Base-by-base conservation (phyloP, 2,797 vertebrate species). In the Mionectes olivaceus region DNA sequence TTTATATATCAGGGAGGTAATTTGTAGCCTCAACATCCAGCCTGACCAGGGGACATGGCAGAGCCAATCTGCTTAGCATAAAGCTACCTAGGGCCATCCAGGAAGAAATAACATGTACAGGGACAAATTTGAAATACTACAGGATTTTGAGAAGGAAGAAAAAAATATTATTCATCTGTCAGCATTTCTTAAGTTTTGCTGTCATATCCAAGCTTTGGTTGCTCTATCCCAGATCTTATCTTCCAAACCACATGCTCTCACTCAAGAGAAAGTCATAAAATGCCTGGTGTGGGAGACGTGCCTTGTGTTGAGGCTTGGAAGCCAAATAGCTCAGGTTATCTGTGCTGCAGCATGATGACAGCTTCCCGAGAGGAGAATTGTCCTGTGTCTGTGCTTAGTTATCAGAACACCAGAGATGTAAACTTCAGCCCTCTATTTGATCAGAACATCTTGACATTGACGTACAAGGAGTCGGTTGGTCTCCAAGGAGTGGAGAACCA, bases 151-250 rank as follows among this genome's bases (percentile, higher is more conserved):
- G 88, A 70, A 74, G 56, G 6, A 27, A 56, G 35, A 89, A 41
- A 22, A 57, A 16, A 75, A 55, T 24, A 21, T 23, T 80, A 84
- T 13, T 30, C 14, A 39, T 78, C 61, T 49, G 77, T 93, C 89
- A 93, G 89, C 91, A 30, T 80, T 96, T 91, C 70, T 76, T 12
- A 27, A 90, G 83, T 95, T 91, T 89, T 4, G 0, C 78, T 92
- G 76, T 86, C 77, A 7, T n/a, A 52, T 39, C 47, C 76, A 89
- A 69, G 80, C 19, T 13, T 16, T 79, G 91, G 91, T 63, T 88
- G 89, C 65, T 86, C 76, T 83, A 89, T 63, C 70, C 33, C 27
- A 59, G 87, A 96, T 95, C 59, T 92, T 95, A 89, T 93, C 95
- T 96, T 37, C 52, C 67, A 90, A 87, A 92, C 80, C 93, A 61